A percentile compares a stretch with the other conserved stretches of the same genome.
These are phyloP conservation scores for Progne subis DNA, from an alignment of 2,113 vertebrate genomes.

Conservation along the genomic window DNA sequence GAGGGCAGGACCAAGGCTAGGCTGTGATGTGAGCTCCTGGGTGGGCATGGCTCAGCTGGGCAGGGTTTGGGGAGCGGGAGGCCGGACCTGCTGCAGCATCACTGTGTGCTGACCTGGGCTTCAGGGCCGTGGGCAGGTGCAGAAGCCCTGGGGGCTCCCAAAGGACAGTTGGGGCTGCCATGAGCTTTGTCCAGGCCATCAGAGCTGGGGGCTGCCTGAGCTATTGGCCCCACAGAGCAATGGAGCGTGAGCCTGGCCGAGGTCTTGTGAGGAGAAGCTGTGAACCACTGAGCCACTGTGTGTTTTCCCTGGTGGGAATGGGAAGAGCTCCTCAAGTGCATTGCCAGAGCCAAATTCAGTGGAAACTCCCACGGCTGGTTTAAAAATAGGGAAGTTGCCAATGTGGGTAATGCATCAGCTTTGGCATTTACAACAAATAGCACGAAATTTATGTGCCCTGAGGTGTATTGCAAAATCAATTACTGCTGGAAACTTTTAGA, in stretches of 20 bases:
- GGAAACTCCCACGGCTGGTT: background rate
- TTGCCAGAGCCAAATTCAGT: background rate
- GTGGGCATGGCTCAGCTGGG: background rate
- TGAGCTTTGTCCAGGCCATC: background rate
- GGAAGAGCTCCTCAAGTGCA: background rate
- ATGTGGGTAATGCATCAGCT: background rate
- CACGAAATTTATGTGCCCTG: background rate
- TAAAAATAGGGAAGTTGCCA: background rate
- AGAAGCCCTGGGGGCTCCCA: rapidly evolving
- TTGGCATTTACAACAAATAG: background rate
- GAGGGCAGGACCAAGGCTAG: rapidly evolving
- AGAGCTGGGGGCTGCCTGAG: background rate
- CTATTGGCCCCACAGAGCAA: background rate
- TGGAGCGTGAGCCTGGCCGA: rapidly evolving
- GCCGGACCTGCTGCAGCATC: rapidly evolving
- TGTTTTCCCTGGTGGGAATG: background rate
- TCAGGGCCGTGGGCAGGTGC: rapidly evolving
- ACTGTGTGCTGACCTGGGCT: background rate
- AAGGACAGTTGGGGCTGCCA: background rate
- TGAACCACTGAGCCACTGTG: rapidly evolving
- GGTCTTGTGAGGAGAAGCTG: background rate
- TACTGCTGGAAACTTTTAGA: constrained; percentile 2
- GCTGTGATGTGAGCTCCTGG: rapidly evolving
- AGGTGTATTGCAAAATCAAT: constrained; percentile 35
- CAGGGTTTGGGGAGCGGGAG: background rate